Base-by-base conservation (phyloP, 2,797 vertebrate species). In the Phaenicophaeus curvirostris region DNA sequence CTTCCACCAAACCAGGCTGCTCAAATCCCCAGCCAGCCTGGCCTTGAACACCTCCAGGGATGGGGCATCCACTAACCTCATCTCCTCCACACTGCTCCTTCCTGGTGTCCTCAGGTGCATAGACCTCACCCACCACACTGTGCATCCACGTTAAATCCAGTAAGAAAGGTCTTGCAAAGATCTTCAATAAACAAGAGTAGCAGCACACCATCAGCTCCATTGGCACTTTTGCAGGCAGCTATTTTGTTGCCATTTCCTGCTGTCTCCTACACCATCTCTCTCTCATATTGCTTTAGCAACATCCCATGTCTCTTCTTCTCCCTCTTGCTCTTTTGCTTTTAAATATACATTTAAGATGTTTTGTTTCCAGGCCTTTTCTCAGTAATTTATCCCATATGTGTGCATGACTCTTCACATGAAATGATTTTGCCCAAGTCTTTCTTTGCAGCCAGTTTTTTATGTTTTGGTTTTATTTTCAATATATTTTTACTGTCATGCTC, bases 321-420 rank as follows among this genome's bases (percentile, higher is more conserved):
- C 23, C 10, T 9, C 21, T 58, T 59, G 68, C 42, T 92, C 50
- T 93, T 75, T 90, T 90, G 51, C 88, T 85, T 93, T 91, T 76
- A 81, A 94, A 84, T 78, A 91, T 68, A 86, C 54, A 66, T 89
- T 86, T 90, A 76, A 86, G 63, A 79, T 81, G 76, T 12, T 54
- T 85, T 88, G 74, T 89, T 95, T 93, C 89, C 76, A 62, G 91
- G 92, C 82, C 69, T 58, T 88, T 81, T 88, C 76, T 84, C 4
- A 2, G 44, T 96, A 94, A 95, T 95, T 94, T 71, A 88, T 95
- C 87, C 92, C 95, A 84, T 86, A 84, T 88, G 93, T 50, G 68
- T 83, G 44, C 54, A 68, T 31, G 44, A 88, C 33, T 94, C 91
- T 84, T 87, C 59, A 50, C 53, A 92, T 91, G 73, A 91, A 93